Percentiles rank a stretch among this genome's conserved stretches.
Evolutionary conservation across 2,797 vertebrate species (phyloP).

Genomic region (Amazona finschi): DNA sequence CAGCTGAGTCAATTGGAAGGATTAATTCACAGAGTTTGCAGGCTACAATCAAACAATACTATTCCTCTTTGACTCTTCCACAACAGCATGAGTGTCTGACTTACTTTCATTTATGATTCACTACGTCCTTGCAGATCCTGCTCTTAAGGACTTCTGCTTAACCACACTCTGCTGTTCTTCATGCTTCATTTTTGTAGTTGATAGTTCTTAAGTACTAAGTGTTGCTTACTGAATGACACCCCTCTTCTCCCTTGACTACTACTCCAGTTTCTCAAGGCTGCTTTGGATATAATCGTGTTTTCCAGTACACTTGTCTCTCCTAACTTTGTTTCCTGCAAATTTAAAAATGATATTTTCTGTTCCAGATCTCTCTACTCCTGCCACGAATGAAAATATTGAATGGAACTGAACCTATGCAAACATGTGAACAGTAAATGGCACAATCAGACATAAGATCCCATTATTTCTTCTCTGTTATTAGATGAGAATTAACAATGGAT

Average conservation of each 20-base stretch:
- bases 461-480: background rate
- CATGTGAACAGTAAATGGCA: background rate
- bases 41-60: background rate
- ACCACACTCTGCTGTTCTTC: background rate
- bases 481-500: background rate
- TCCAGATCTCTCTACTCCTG: background rate
- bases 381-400: background rate
- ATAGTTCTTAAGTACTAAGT: background rate
- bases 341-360: background rate
- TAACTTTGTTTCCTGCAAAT: background rate
- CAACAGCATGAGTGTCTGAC: background rate
- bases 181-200: background rate
- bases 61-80: background rate
- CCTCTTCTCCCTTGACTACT: background rate
- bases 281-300: background rate
- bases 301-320: background rate
- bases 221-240: background rate
- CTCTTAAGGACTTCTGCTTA: background rate
- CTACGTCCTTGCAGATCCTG: background rate
- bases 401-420: background rate
- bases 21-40: background rate
- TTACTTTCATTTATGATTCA: background rate
- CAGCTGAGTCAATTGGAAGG: background rate
- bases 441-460: background rate
- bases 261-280: background rate